Conservation (phyloP, 2,888 invertebrate genomes). For the Gymnocheta viridis region DNA sequence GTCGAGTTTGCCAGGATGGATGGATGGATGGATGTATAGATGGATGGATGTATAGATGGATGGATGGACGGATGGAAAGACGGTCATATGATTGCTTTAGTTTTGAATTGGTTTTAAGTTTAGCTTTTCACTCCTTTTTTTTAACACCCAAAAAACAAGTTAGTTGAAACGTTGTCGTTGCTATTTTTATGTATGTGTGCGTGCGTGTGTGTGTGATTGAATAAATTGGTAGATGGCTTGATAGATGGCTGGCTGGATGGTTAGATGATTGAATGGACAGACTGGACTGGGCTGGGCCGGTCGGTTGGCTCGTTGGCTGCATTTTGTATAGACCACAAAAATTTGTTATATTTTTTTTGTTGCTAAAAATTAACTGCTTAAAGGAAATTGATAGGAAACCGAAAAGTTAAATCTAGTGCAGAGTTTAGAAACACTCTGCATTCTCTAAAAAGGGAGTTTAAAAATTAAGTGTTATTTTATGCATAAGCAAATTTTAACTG, state of each 20-base stretch:
- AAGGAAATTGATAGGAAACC: constrained; percentile 70
- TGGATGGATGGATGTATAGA: background rate
- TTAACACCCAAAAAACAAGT: constrained; percentile 69
- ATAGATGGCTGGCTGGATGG: constrained; percentile 44
- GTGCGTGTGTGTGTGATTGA: constrained; percentile 51
- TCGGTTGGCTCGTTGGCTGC: background rate
- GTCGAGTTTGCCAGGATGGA: constrained; percentile 18
- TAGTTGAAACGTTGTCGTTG: constrained; percentile 52
- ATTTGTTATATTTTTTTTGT: constrained; percentile 56
- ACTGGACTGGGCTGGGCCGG: background rate
- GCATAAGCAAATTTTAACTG: too few relatives aligned
- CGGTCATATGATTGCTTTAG: constrained; percentile 46
- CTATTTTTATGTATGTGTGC: background rate
- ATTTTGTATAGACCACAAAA: constrained; percentile 63
- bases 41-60: background rate
- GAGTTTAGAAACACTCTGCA: constrained; percentile 5
- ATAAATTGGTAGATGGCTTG: constrained; percentile 66
- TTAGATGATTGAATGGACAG: constrained; percentile 44
- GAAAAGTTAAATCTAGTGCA: constrained; percentile 65
- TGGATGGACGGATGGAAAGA: background rate
- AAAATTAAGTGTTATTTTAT: constrained; percentile 5
- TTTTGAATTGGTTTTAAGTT: constrained; percentile 53
- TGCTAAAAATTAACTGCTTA: constrained; percentile 65
- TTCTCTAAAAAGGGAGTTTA: background rate
- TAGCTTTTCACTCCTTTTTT: constrained; percentile 10